phyloP scores from a whole-genome alignment of 2,113 vertebrate species.

The Tretioscincus oriximinensis region DNA sequence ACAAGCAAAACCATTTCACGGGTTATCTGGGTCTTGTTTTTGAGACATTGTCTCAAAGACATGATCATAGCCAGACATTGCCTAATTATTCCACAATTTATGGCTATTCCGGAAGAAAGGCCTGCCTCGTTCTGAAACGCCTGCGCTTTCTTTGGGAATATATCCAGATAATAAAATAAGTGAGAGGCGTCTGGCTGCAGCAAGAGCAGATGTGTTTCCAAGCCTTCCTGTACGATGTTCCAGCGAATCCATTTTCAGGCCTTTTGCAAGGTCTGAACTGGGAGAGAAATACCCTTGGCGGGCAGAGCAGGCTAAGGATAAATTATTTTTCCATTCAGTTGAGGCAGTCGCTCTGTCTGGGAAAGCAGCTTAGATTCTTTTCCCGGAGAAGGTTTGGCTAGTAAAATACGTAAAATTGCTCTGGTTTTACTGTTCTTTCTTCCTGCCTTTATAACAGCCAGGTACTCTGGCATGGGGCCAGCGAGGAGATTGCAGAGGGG shows the following conservation, averaged over 20 bases:
- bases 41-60: background rate
- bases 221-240: background rate
- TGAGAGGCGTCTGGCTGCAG: no score
- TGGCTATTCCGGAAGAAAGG: no score
- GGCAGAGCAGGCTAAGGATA: background rate
- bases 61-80: no score
- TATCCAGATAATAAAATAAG: no score
- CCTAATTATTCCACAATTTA: no score
- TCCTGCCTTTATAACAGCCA: background rate
- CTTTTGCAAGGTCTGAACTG: background rate
- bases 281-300: background rate
- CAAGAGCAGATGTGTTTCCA: background rate
- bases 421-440: background rate
- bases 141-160: no score
- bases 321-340: background rate
- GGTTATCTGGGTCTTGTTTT: no score
- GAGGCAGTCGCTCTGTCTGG: background rate
- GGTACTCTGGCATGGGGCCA: background rate
- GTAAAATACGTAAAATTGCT: background rate
- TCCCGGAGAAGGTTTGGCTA: background rate
- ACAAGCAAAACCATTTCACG: no score
- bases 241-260: slow-evolving; percentile 8
- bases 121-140: no score
- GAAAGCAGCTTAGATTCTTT: background rate
- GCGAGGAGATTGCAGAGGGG: background rate